A percentile compares a stretch with the other conserved stretches of the same genome.
Evolutionary conservation across 2,888 invertebrate species (phyloP).

Genomic region (Trichopoda pennipes): DNA sequence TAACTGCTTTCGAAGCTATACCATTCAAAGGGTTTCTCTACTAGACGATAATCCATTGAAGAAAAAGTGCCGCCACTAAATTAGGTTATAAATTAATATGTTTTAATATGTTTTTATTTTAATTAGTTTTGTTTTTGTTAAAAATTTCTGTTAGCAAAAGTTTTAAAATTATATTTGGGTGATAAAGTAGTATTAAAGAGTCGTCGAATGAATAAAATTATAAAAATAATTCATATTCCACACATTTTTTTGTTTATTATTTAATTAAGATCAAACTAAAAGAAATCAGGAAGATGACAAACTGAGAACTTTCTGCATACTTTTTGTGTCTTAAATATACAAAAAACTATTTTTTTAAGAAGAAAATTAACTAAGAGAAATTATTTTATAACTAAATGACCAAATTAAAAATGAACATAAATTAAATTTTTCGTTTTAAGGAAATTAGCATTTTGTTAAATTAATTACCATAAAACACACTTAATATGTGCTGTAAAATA

Average conservation of each 20-base stretch:
- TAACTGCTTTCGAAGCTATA: constrained; percentile 88
- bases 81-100: constrained; percentile 1
- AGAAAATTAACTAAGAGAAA: too few relatives aligned
- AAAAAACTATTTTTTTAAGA: neutral
- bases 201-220: constrained; percentile 25
- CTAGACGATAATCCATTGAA: constrained; percentile 89
- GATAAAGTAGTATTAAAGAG: constrained; percentile 44
- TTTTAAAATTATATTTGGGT: constrained; percentile 28
- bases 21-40: constrained; percentile 87
- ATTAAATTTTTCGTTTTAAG: constrained; percentile 19
- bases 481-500: constrained; percentile 79
- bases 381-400: neutral
- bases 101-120: neutral
- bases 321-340: neutral
- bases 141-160: constrained; percentile 24
- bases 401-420: neutral
- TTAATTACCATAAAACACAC: constrained; percentile 79
- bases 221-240: constrained; percentile 49
- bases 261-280: too few relatives aligned
- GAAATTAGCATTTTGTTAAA: constrained; percentile 45
- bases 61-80: constrained; percentile 82
- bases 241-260: neutral
- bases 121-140: neutral
- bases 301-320: neutral
- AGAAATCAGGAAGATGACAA: too few relatives aligned